phyloP scores from a whole-genome alignment of 1,140 invertebrate genomes.

The Gryon sp. region DNA sequence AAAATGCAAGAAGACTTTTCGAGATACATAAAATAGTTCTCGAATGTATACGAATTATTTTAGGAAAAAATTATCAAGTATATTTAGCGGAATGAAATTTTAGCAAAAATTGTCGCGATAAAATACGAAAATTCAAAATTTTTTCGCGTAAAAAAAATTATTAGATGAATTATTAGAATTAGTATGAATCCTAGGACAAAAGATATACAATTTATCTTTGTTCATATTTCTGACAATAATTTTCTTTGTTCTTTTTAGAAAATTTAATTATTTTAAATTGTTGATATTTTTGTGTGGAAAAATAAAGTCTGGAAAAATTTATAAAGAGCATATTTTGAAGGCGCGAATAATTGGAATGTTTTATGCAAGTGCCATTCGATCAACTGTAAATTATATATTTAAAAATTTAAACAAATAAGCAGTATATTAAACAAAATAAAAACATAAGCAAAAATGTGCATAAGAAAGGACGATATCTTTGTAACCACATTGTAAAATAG shows the following conservation, averaged over 20 bases:
- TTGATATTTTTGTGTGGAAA: too few relatives aligned
- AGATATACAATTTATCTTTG: too few relatives aligned
- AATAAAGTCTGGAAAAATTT: background rate
- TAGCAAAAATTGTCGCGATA: too few relatives aligned
- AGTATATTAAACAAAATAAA: background rate
- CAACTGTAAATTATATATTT: constrained; percentile 6
- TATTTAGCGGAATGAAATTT: too few relatives aligned
- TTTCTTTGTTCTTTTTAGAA: too few relatives aligned
- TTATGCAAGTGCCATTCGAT: constrained; percentile 21
- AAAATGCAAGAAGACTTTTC: background rate
- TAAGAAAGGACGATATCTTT: constrained; percentile 2
- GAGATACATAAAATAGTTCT: background rate
- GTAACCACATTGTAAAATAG: constrained; percentile 28
- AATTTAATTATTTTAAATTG: too few relatives aligned
- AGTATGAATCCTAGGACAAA: too few relatives aligned
- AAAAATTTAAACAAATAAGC: background rate
- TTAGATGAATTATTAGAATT: constrained; percentile 20
- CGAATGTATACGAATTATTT: constrained; percentile 21
- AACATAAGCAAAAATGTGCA: background rate
- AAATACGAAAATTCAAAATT: background rate
- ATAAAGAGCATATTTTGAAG: background rate
- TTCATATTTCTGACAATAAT: too few relatives aligned
- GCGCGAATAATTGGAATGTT: background rate
- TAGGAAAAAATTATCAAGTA: background rate
- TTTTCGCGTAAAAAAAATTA: background rate